phyloP scores from a whole-genome alignment of 2,888 invertebrate species.

The Eilema sororculum region DNA sequence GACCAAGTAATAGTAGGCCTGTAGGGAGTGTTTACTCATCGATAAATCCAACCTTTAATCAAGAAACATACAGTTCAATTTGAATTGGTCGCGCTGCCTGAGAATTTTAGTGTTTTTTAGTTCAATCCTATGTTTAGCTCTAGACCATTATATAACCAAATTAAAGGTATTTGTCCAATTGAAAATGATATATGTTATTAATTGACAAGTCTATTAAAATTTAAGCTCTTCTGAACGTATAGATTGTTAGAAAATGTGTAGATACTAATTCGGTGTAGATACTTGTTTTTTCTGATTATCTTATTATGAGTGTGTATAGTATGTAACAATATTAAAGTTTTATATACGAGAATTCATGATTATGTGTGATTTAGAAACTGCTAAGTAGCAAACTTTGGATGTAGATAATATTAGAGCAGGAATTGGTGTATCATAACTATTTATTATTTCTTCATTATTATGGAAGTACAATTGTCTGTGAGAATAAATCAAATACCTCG shows the following conservation, averaged over 20 bases:
- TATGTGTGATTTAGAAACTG: conserved; percentile 23
- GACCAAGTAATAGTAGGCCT: too few relatives aligned
- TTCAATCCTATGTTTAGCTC: background rate
- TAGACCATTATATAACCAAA: conserved; percentile 2
- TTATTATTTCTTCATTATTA: conserved; percentile 43
- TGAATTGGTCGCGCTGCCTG: too few relatives aligned
- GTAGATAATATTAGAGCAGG: conserved; percentile 25
- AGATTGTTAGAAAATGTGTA: conserved; percentile 26
- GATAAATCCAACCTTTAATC: background rate
- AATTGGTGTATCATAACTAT: conserved; percentile 31
- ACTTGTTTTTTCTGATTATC: conserved; percentile 35
- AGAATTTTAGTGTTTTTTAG: background rate
- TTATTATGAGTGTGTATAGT: conserved; percentile 39
- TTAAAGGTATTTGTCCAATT: conserved; percentile 39
- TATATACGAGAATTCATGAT: background rate
- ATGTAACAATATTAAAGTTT: conserved; percentile 11
- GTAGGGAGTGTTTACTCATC: background rate
- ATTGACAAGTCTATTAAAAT: conserved; percentile 31
- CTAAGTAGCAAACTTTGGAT: conserved; percentile 20
- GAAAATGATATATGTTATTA: conserved; percentile 37
- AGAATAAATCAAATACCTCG: conserved; percentile 60
- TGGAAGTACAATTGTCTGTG: conserved; percentile 59
- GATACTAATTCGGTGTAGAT: conserved; percentile 24
- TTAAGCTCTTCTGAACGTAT: conserved; percentile 33
- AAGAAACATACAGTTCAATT: background rate